Evolutionary conservation across 2,888 invertebrate species (phyloP).

Genomic region (Arctia plantaginis): DNA sequence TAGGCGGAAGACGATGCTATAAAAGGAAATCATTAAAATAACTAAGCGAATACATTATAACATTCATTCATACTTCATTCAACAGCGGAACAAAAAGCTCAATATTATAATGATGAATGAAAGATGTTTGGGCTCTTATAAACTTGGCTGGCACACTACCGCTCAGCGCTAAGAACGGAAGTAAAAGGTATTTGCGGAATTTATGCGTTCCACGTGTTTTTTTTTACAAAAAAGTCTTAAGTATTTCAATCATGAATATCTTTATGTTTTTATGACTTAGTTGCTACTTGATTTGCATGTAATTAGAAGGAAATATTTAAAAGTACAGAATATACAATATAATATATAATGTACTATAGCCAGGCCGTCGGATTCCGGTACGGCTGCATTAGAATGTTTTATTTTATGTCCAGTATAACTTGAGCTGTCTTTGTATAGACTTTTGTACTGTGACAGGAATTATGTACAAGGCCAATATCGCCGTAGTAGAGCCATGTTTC

Average conservation of each 20-base stretch:
- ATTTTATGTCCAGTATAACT: not conserved
- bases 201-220: slow-evolving; percentile 26
- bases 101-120: slow-evolving; percentile 14
- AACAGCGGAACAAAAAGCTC: not conserved
- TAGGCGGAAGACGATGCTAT: not conserved
- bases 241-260: slow-evolving; percentile 34
- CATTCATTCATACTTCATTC: not conserved
- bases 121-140: not conserved
- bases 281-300: slow-evolving; percentile 35
- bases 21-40: not conserved
- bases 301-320: slow-evolving; percentile 14
- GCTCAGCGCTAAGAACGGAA: slow-evolving; percentile 29
- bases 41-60: not conserved
- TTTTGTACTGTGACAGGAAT: too few relatives aligned
- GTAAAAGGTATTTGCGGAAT: slow-evolving; percentile 27
- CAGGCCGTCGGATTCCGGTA: not conserved
- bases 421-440: not conserved
- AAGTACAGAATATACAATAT: not conserved
- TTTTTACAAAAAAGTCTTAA: slow-evolving; percentile 34
- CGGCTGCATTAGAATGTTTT: not conserved
- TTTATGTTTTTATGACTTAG: slow-evolving; percentile 37
- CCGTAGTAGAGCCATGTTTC: too few relatives aligned
- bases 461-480: too few relatives aligned
- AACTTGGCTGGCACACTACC: slow-evolving; percentile 22
- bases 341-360: not conserved